A percentile compares a stretch with the other conserved stretches of the same genome.
Evolutionary conservation across 92 coral and sea anemone genomes (phyloP).

Genomic region (Zoanthus sociatus): DNA sequence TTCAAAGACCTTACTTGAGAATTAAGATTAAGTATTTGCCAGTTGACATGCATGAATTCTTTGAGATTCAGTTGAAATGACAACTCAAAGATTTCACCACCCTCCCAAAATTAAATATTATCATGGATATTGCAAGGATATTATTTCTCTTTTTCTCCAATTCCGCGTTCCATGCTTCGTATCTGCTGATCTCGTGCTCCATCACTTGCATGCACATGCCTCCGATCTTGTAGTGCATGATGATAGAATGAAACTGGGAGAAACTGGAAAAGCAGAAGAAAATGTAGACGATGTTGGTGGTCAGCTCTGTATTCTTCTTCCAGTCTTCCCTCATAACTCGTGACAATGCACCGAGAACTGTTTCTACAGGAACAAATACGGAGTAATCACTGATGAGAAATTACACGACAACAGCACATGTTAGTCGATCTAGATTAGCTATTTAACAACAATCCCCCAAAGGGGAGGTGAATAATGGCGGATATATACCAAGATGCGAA

Average conservation of each 20-base stretch:
- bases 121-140: conserved; percentile 74
- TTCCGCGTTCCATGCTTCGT: conserved; percentile 90
- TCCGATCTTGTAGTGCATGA: conserved; percentile 94
- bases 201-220: conserved; percentile 96
- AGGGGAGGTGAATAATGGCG: no score
- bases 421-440: no score
- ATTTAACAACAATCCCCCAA: no score
- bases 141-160: conserved; percentile 89
- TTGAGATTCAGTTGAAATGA: no score
- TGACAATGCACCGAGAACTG: conserved; percentile 93
- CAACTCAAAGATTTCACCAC: no score
- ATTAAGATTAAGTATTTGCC: no score
- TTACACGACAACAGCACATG: no score
- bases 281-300: conserved; percentile 94
- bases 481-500: no score
- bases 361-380: conserved; percentile 64
- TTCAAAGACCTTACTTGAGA: no score
- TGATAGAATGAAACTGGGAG: conserved; percentile 92
- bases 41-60: no score
- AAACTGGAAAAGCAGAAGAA: conserved; percentile 99
- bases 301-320: conserved; percentile 95
- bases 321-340: conserved; percentile 96
- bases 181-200: conserved; percentile 91
- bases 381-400: no score
- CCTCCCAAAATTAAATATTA: no score